phyloP scores from a whole-genome alignment of 2,113 vertebrate genomes.

The Melanerpes formicivorus region DNA sequence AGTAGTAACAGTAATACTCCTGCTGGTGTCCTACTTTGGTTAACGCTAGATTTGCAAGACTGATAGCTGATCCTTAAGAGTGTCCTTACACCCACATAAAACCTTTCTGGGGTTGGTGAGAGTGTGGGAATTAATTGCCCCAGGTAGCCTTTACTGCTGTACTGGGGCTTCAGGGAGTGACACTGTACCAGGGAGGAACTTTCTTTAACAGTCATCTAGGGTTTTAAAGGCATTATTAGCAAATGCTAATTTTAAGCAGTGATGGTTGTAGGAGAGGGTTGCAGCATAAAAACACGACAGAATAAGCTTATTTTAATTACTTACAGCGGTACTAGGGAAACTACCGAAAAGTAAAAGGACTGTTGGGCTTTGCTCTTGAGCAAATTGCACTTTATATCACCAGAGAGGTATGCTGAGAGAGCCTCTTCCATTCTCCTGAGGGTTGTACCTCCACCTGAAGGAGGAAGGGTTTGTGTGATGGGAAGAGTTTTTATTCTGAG shows the following conservation, averaged over 20 bases:
- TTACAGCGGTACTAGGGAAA: not conserved
- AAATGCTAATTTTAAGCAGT: conserved; percentile 31
- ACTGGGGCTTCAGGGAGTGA: not conserved
- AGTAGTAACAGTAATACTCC: not conserved
- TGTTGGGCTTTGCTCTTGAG: not conserved
- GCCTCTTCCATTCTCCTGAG: not conserved
- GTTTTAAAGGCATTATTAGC: not conserved
- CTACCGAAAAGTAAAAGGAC: not conserved
- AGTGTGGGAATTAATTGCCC: not conserved
- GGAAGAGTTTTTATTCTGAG: conserved; percentile 6
- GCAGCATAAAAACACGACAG: not conserved
- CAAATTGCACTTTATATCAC: not conserved
- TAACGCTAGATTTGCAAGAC: not conserved
- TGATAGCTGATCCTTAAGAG: not conserved
- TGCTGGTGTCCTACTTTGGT: not conserved
- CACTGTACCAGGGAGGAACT: fast-evolving
- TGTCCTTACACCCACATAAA: not conserved
- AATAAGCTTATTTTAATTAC: conserved; percentile 30
- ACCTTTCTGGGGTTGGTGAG: not conserved
- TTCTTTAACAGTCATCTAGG: not conserved
- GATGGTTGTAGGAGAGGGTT: not conserved
- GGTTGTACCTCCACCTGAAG: not conserved
- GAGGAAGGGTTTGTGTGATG: not conserved
- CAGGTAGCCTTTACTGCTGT: fast-evolving
- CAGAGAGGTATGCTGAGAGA: not conserved